Evolutionary conservation across 2,888 invertebrate species (phyloP), one percentile per base, ranked within the genome.

Genomic region (Hydrotaea diabolus): DNA sequence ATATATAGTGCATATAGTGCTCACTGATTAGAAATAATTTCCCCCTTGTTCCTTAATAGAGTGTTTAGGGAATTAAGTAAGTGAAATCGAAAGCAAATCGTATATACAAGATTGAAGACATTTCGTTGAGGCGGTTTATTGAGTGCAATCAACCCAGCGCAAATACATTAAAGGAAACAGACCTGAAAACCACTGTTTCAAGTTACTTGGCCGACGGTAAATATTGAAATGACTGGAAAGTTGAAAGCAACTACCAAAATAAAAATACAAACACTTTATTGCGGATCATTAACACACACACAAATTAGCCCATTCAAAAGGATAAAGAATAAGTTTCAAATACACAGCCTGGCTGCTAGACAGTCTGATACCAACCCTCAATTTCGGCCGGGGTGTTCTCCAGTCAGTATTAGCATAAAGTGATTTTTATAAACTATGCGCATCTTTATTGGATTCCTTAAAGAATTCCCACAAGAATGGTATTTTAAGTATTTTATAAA

Each of bases 231-330:
- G n/a, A 36, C n/a, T 53, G 26, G 4, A 9, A 55, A 19, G 7
- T 46, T 66, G 31, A 53, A 17, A 75, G 15, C 49, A 53, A 26
- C n/a, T 43, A 43, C 43, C 43, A 43, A 11, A 43, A 36, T 8
- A 11, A 31, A 53, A 64, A 77, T 3, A 46, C 13, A 77, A 73
- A 46, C 59, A 59, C 59, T 71, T 77, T 77, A 69, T 77, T 57
- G 19, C 21, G 59, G 26, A 46, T 46, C 69, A 71, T 31, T 59
- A 31, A 49, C 31, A 77, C 59, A 21, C 26, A 26, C n/a, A 26
- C 23, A 66, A 74, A 80, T 80, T 80, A 69, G 26, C n/a, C 26
- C 55, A 43, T 59, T 74, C 3, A 75, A 57, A 19, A 15, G 55
- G 21, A 59, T 59, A 31, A 31, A 31, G 59, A 26, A 26, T 15